A percentile compares a stretch with the other conserved stretches of the same genome.
phyloP scores from a whole-genome alignment of 2,113 vertebrate species.

The Neopipo cinnamomea region DNA sequence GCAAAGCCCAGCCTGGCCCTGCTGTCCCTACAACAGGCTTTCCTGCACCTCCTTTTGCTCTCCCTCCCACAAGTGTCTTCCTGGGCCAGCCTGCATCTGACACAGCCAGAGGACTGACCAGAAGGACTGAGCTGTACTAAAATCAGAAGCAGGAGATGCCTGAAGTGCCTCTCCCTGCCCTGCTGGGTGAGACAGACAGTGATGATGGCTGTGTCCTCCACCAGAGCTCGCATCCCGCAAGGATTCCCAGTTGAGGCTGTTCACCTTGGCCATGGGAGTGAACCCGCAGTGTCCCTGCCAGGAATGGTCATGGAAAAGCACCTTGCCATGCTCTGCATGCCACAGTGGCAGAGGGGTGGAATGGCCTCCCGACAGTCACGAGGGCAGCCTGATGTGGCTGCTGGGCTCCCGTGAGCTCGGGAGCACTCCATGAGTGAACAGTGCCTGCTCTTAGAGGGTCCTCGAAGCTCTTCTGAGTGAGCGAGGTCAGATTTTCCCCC shows the following conservation, averaged over 20 bases:
- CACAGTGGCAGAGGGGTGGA: neutral
- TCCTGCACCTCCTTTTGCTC: rapidly evolving
- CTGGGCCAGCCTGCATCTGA: neutral
- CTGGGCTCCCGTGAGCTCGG: neutral
- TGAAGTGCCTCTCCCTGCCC: neutral
- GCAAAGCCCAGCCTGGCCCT: neutral
- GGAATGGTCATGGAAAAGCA: neutral
- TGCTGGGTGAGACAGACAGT: rapidly evolving
- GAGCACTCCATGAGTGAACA: neutral
- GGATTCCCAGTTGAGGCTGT: neutral
- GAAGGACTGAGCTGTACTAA: neutral
- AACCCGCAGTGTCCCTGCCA: neutral
- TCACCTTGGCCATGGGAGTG: neutral
- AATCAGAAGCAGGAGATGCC: neutral
- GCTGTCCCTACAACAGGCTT: neutral
- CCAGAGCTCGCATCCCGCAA: rapidly evolving
- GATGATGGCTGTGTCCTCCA: rapidly evolving
- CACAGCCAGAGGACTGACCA: neutral
- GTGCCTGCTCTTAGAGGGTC: neutral
- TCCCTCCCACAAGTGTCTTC: neutral
- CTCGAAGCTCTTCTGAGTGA: neutral
- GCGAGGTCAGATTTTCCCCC: neutral
- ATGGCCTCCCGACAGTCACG: rapidly evolving
- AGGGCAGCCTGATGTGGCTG: neutral
- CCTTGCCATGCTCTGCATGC: rapidly evolving